Evolutionary conservation across 2,888 invertebrate species (phyloP).

Genomic region (Hofmannophila pseudospretella): DNA sequence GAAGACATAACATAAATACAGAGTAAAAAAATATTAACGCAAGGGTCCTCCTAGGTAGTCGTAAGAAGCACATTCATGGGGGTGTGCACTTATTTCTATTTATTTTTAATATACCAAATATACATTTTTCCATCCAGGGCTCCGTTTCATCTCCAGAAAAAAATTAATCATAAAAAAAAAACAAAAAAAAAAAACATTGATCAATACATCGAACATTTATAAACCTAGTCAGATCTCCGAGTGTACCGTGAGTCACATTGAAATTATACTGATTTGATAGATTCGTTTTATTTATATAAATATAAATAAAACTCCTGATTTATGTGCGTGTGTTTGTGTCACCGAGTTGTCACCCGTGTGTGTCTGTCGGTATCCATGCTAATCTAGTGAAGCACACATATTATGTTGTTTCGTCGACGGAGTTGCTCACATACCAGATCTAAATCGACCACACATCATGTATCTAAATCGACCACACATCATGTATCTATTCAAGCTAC

Average conservation of each 20-base stretch:
- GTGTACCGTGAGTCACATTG: slow-evolving; percentile 20
- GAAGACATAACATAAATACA: slow-evolving; percentile 54
- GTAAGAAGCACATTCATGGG: slow-evolving; percentile 76
- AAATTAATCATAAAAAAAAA: slow-evolving; percentile 29
- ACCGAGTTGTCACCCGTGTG: slow-evolving; percentile 42
- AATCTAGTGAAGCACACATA: slow-evolving; percentile 65
- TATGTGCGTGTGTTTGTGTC: slow-evolving; percentile 42
- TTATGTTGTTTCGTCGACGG: slow-evolving; percentile 36
- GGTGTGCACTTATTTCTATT: slow-evolving; percentile 68
- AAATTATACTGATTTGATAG: no score
- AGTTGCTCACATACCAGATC: slow-evolving; percentile 76
- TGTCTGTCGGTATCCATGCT: slow-evolving; percentile 29
- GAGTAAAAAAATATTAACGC: slow-evolving; percentile 55
- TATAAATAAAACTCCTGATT: slow-evolving; percentile 22
- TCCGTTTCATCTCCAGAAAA: slow-evolving; percentile 51
- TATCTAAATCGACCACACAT: slow-evolving; percentile 24
- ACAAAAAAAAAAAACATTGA: slow-evolving; percentile 42
- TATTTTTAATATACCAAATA: slow-evolving; percentile 17
- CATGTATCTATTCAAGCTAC: slow-evolving; percentile 30
- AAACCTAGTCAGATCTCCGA: not conserved
- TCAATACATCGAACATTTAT: slow-evolving; percentile 51
- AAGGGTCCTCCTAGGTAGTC: slow-evolving; percentile 53
- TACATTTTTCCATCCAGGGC: slow-evolving; percentile 58
- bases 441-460: slow-evolving; percentile 22
- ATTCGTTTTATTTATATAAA: slow-evolving; percentile 17